Base-by-base conservation (phyloP, 2,113 vertebrate genomes). In the Neogobius melanostomus region DNA sequence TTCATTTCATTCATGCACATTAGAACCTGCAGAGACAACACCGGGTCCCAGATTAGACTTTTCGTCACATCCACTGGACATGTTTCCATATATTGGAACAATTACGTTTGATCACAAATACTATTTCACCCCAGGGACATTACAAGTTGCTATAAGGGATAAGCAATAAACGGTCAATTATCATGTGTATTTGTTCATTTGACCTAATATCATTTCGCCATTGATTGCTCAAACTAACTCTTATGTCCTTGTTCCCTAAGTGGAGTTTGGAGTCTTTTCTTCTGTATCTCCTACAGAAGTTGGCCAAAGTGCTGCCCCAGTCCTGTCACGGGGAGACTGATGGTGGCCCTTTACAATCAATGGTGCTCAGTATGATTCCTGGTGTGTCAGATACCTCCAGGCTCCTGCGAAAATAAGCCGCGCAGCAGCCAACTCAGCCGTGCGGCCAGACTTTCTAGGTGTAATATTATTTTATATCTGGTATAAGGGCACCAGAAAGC, bases 321-420 rank as follows among this genome's bases (percentile, higher is more conserved):
- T 90, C 83, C 83, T 82, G 89, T 89, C 87, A 88, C 5, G 16
- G 15, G 60, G 59, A 86, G 85, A 89, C 79, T 76, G 85, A 89
- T 90, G 47, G 81, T 36, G 54, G 56, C 68, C 21, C 73, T 83
- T 81, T 79, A 76, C 69, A 82, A 87, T 89, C 89, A 82, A 79
- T 87, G 82, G 65, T 63, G 68, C 86, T 88, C 73, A 67, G 82
- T 63, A 78, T 84, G 72, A 65, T 76, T 87, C 75, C 76, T 72
- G 70, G 66, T 65, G 75, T 77, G 73, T 84, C 70, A 71, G 63
- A 51, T 81, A 71, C 74, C 78, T 72, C 44, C 48, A 66, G 76
- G 70, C 76, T 46, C 48, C 70, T 52, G 71, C 50, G 66, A 74
- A 79, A 86, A 78, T 70, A 74, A 85, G 59, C 51, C 46, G 28